Evolutionary conservation across 2,113 vertebrate species (phyloP).

Genomic region (Cettia cetti): DNA sequence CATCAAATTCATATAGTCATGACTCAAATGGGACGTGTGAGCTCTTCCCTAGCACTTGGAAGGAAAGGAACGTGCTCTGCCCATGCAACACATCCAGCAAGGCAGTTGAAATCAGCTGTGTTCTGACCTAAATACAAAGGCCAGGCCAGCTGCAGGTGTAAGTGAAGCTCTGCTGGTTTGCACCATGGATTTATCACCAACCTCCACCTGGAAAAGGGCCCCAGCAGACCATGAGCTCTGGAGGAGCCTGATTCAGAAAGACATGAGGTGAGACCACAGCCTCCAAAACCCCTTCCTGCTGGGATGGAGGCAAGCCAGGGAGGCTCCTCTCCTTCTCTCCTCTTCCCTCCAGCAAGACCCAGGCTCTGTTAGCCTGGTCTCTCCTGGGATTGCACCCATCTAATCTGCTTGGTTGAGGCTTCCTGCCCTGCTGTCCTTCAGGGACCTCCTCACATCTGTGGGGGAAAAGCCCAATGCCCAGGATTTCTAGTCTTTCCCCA

Average conservation of each 20-base stretch:
- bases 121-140: neutral
- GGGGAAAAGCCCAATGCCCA: neutral
- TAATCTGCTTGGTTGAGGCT: neutral
- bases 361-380: neutral
- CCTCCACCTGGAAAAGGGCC: neutral
- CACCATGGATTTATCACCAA: neutral
- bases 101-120: neutral
- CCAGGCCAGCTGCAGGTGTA: neutral
- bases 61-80: rapidly evolving
- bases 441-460: neutral
- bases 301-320: neutral
- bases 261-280: neutral
- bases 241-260: neutral
- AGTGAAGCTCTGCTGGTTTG: neutral
- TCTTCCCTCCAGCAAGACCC: neutral
- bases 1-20: neutral
- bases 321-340: neutral
- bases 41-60: neutral
- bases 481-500: neutral
- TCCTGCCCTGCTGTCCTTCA: neutral
- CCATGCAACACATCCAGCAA: rapidly evolving
- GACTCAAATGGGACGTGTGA: neutral
- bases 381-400: neutral
- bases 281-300: rapidly evolving
- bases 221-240: neutral